Base-by-base conservation (phyloP, 2,888 invertebrate species). In the Diogma glabrata region DNA sequence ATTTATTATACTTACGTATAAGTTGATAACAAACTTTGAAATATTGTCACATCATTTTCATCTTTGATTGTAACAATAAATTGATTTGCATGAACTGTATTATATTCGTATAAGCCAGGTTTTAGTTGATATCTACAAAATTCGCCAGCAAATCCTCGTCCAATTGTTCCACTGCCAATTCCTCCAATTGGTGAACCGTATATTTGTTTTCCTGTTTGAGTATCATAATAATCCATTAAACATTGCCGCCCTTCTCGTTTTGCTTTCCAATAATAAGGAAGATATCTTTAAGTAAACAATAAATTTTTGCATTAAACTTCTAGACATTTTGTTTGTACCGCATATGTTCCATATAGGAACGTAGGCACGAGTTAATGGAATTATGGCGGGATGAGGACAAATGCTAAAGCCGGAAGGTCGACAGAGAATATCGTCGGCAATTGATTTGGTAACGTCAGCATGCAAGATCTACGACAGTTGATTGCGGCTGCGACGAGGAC, bases 71-170 rank as follows among this genome's bases (percentile, higher is more conserved):
- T 90, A 7, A 93, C 78, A 63, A 94, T 90, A 69, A 95, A 95
- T 71, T 94, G 89, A 71, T 92, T 84, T 50, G 88, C 89, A 55
- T 82, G 79, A 12, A 90, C 79, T 6, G 82, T 82, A 59, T 85
- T 76, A 67, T 91, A 88, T 62, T 90, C 86, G 69, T 92, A 93
- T 53, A 88, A 75, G 47, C 94, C 94, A 1, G 95, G 95, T 55
- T 81, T 79, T 63, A 96, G 74, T 67, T 91, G 89, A 67, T 82
- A 95, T 51, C 94, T 79, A 67, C 93, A 92, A 71, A 95, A 95
- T 70, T 93, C 92, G 16, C 95, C 95, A 61, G 82, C 82, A 69
- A 81, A 95, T 4, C 94, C 94, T 50, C 94, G 77, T 3, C 94
- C 94, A 60, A 96, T 94, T 48, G 66, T 69, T 33, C 70, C 70